phyloP scores from a whole-genome alignment of 2,797 vertebrate genomes.

The Allobates femoralis region DNA sequence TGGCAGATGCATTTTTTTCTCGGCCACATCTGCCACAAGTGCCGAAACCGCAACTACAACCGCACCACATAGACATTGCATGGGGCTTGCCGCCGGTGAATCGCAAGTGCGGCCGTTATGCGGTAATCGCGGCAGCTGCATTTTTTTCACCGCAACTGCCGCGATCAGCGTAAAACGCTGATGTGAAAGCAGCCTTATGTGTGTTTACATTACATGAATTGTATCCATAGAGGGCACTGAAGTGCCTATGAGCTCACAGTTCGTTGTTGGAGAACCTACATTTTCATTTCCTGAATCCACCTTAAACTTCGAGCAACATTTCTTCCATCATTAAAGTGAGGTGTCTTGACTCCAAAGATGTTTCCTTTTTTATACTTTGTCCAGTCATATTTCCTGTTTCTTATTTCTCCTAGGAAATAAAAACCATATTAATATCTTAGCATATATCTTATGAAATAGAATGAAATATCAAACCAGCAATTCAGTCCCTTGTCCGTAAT shows the following conservation, averaged over 20 bases:
- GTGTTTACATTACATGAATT: neutral
- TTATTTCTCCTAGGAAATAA: constrained; percentile 72
- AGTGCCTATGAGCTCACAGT: neutral
- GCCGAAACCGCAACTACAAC: too few species aligned
- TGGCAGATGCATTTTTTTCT: too few species aligned
- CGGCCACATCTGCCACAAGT: too few species aligned
- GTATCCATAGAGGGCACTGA: neutral
- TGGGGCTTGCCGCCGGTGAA: too few species aligned
- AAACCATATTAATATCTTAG: neutral
- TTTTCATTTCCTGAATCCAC: constrained; percentile 78
- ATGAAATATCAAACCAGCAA: neutral
- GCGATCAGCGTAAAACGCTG: too few species aligned
- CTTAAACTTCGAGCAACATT: constrained; percentile 73
- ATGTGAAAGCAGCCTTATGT: too few species aligned
- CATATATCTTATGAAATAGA: neutral
- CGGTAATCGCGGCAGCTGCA: too few species aligned
- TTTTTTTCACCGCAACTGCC: too few species aligned
- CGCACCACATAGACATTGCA: too few species aligned
- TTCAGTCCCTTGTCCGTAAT: neutral
- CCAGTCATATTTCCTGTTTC: constrained; percentile 82
- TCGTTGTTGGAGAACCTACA: constrained; percentile 71
- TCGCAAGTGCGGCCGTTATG: too few species aligned
- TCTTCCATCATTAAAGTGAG: constrained; percentile 82
- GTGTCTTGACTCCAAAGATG: constrained; percentile 80
- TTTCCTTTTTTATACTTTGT: constrained; percentile 72